phyloP scores from a whole-genome alignment of 2,797 vertebrate genomes.

The Dryobates pubescens region DNA sequence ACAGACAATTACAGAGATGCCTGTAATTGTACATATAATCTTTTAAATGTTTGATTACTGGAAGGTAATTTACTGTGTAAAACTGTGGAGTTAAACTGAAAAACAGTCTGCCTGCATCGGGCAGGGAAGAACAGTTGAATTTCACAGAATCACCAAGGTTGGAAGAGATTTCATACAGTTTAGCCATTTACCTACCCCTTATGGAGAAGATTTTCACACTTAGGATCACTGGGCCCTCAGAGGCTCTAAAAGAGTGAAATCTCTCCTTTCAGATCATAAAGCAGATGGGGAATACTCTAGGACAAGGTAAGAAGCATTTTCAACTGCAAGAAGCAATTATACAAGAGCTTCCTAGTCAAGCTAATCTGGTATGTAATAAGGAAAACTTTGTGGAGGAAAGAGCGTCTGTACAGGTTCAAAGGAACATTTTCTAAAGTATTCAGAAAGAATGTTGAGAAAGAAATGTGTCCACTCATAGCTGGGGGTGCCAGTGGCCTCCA shows the following conservation, averaged over 20 bases:
- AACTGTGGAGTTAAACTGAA: neutral
- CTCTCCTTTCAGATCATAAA: neutral
- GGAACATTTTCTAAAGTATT: neutral
- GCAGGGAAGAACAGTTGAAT: neutral
- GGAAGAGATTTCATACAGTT: neutral
- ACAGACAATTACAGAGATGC: neutral
- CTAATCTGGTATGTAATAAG: neutral
- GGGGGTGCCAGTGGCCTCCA: neutral
- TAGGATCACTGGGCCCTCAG: neutral
- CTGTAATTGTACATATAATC: neutral
- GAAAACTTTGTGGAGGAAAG: neutral
- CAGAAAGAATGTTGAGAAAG: neutral
- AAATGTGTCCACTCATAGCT: neutral
- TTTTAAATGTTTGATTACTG: constrained; percentile 38
- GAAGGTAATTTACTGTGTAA: constrained; percentile 5
- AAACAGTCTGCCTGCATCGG: neutral
- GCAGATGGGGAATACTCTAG: neutral
- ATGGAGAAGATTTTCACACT: neutral
- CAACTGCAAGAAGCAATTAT: neutral
- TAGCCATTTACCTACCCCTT: neutral
- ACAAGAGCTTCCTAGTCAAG: neutral
- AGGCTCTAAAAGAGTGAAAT: neutral
- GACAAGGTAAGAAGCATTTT: neutral
- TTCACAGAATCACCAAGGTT: neutral
- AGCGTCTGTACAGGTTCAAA: neutral